Evolutionary conservation across 2,888 invertebrate species (phyloP).

Genomic region (Eupithecia centaureata): DNA sequence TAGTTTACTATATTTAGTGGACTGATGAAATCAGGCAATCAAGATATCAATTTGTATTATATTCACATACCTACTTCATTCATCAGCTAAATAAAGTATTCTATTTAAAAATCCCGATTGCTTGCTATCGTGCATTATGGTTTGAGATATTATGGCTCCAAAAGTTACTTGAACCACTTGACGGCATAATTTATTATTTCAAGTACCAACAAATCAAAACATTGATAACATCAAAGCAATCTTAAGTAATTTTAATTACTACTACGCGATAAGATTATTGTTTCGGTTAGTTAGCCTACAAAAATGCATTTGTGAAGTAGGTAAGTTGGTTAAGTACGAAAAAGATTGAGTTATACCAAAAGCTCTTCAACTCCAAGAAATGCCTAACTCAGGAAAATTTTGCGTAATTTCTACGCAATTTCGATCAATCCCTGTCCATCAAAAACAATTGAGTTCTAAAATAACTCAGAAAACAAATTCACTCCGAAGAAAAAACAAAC

Average conservation of each 20-base stretch:
- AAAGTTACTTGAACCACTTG: conserved; percentile 56
- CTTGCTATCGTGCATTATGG: conserved; percentile 60
- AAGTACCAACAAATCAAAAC: conserved; percentile 62
- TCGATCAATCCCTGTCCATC: conserved; percentile 18
- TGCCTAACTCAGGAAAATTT: not conserved
- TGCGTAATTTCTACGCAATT: not conserved
- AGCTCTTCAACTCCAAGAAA: not conserved
- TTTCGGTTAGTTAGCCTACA: not conserved
- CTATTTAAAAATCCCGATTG: conserved; percentile 48
- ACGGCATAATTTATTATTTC: conserved; percentile 65
- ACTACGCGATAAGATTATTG: not conserved
- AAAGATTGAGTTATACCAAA: not conserved
- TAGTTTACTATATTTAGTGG: not conserved
- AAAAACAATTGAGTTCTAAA: conserved; percentile 30
- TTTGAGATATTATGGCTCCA: conserved; percentile 56
- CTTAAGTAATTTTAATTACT: not conserved
- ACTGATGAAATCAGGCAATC: not conserved
- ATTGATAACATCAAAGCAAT: conserved; percentile 43
- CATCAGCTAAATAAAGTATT: conserved; percentile 11
- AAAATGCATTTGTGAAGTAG: not conserved
- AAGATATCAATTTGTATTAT: too few species aligned
- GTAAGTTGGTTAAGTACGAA: not conserved
- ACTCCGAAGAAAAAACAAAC: conserved; percentile 46
- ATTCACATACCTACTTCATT: not conserved
- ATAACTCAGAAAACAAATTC: conserved; percentile 46